These are phyloP conservation scores for Paralvinella palmiformis DNA, from an alignment of 1,140 invertebrate species.

Conservation along the genomic window DNA sequence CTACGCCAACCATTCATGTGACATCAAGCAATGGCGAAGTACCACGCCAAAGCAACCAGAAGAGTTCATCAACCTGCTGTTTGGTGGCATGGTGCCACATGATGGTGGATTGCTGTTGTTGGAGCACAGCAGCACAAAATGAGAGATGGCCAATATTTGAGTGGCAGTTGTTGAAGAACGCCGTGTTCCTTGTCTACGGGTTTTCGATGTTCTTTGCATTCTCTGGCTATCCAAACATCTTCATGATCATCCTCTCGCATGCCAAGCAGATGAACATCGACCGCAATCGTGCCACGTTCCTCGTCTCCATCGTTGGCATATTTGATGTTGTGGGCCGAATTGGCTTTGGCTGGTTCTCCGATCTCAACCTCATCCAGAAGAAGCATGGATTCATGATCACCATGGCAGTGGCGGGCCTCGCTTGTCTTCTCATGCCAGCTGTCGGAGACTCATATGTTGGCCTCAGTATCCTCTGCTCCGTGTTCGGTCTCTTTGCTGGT, in stretches of 20 bases:
- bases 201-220: constrained; percentile 1
- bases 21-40: no score
- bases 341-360: constrained; percentile 6
- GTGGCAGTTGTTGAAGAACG: not conserved
- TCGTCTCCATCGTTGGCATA: constrained; percentile 11
- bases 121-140: not conserved
- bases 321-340: constrained; percentile 6
- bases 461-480: no score
- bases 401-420: no score
- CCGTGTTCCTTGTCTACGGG: constrained; percentile 4
- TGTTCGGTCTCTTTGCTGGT: no score
- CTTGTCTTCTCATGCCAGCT: no score
- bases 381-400: no score
- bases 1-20: no score
- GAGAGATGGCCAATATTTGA: not conserved
- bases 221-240: constrained; percentile 2
- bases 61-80: no score
- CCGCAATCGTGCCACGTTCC: not conserved
- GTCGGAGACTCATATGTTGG: no score
- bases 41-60: no score
- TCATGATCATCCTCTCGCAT: not conserved
- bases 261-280: not conserved
- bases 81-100: no score
- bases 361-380: constrained; percentile 8
- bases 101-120: not conserved